Evolutionary conservation across 2,797 vertebrate species (phyloP), one percentile per base, ranked within the genome.

Genomic region (Acanthiza pusilla): DNA sequence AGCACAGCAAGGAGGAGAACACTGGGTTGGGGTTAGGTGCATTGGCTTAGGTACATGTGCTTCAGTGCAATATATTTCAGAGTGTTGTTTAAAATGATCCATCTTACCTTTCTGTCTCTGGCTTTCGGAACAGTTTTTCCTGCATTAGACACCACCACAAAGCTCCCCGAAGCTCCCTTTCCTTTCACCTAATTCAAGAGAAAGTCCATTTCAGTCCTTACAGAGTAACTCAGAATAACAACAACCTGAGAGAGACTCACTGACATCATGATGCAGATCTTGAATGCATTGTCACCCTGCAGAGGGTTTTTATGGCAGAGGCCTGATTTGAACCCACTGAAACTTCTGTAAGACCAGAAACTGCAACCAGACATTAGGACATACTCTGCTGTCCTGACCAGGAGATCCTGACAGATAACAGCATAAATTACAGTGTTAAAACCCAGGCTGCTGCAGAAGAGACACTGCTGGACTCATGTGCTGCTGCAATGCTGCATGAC

Each of bases 121-220:
- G 98, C 80, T 95, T 98, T 98, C 27, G 97, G 96, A 85, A 97
- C 91, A 21, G 63, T 95, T 95, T 98, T 98, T 96, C 98, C 99
- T 98, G 95, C 98, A 89, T 98, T 98, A 36, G 98, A 97, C 74
- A 98, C 98, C 48, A 99, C 98, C 73, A 98, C 91, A 82, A 99
- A 99, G 90, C 99, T 99, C 76, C 99, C 99, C 40, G 99, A 99
- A 61, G 99, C 99, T 80, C 99, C 99, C 96, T 99, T 99, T 62
- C 99, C 99, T 97, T 99, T 99, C 78, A 99, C 98, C 99, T 99
- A 96, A 87, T 29, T 67, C 4, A 25, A 96, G 43, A 91, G 32
- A 88, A 84, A 95, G 53, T 43, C 16, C 20, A 19, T 47, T 83
- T 85, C 36, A 95, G 60, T 70, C 36, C 66, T 88, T 42, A 71